These are phyloP conservation scores for Cyaniris semiargus DNA, from an alignment of 2,888 invertebrate species.

Conservation along the genomic window DNA sequence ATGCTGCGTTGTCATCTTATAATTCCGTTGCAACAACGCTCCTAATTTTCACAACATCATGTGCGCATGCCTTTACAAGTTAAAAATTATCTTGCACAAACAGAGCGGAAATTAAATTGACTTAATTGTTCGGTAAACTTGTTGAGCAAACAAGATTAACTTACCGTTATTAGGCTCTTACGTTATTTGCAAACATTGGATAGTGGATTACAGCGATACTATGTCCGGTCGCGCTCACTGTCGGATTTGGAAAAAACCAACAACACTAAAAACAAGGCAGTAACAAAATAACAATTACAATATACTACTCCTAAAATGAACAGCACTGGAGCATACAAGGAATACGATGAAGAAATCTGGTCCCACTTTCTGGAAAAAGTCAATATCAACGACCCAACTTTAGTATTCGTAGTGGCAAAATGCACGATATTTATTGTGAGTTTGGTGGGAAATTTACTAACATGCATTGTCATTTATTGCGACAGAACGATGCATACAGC, in stretches of 20 bases:
- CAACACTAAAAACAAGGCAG: neutral
- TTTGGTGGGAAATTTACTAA: conserved; percentile 61
- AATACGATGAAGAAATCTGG: conserved; percentile 49
- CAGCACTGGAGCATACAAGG: conserved; percentile 33
- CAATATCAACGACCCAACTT: conserved; percentile 44
- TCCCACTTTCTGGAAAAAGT: conserved; percentile 46
- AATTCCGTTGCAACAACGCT: too few relatives aligned
- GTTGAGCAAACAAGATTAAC: conserved; percentile 47
- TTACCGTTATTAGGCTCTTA: conserved; percentile 24
- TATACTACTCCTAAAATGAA: conserved; percentile 27
- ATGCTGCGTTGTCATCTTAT: too few relatives aligned
- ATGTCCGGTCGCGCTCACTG: neutral
- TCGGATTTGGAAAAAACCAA: neutral
- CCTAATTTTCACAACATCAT: neutral
- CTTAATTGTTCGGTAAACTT: conserved; percentile 34
- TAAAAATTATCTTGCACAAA: neutral
- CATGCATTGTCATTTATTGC: conserved; percentile 65
- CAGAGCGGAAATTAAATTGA: conserved; percentile 19
- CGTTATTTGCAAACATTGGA: conserved; percentile 24
- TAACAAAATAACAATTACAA: neutral
- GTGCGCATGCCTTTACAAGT: neutral
- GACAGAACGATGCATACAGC: conserved; percentile 67
- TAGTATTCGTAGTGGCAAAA: conserved; percentile 45
- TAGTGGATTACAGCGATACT: neutral
- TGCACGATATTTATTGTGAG: conserved; percentile 51